Evolutionary conservation across 2,113 vertebrate genomes (phyloP), one percentile per base, ranked within the genome.

Genomic region (Corvus hawaiiensis): DNA sequence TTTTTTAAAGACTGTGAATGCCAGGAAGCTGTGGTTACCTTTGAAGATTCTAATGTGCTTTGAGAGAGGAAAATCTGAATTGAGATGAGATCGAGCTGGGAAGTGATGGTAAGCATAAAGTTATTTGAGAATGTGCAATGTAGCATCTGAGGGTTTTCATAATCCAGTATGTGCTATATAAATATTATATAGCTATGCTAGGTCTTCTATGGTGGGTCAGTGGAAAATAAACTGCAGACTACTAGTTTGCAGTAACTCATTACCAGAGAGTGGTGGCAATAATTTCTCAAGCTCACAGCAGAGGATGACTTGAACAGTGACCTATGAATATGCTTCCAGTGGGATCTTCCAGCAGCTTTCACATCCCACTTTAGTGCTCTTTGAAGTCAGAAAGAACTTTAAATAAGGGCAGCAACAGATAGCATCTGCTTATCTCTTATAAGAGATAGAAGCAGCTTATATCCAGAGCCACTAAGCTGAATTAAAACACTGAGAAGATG

Each of bases 381-480:
- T 80, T 61, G 69, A 63, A 94, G 77, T 81, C 72, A 79, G 39
- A 89, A 90, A 81, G 24, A 79, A n/a, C 16, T 52, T 26, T 79
- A 90, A 95, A 87, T 23, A 83, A 80, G 30, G 28, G n/a, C 46
- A 63, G 41, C 6, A 93, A 30, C 26, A 93, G 73, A 95, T 32
- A 94, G 37, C 3, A 18, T 84, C 67, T 73, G 48, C 48, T 93
- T 95, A 72, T 89, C 81, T 93, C 74, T 88, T 93, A 10, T 27
- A 72, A 76, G 78, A 83, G 63, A 80, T 6, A 75, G 71, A 86
- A 68, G 37, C 23, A 93, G 39, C 66, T 90, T 94, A 86, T 77
- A 90, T 80, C 13, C 54, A 95, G 51, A 95, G 77, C 27, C 81
- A 80, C 37, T 76, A 87, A 93, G 95, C 54, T 90, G 61, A 91